These are phyloP conservation scores for Zaprionus kolodkinae DNA, from an alignment of 1,140 invertebrate species.

Conservation along the genomic window DNA sequence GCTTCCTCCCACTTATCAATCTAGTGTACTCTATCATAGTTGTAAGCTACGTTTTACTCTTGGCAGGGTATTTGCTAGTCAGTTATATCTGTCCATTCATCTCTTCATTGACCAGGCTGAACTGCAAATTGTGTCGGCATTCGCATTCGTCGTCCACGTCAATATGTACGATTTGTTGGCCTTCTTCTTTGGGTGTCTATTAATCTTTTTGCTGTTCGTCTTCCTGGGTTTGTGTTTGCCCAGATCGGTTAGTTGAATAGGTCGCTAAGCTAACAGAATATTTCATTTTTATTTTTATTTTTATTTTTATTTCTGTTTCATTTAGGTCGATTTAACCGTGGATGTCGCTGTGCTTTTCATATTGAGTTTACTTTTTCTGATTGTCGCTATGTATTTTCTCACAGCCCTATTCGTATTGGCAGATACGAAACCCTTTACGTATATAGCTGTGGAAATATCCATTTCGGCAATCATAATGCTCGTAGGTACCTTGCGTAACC, in stretches of 20 bases:
- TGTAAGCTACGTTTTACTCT: not conserved
- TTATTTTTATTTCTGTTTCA: not conserved
- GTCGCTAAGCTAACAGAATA: no score
- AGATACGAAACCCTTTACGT: not conserved
- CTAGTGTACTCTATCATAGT: not conserved
- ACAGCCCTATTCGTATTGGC: constrained; percentile 6
- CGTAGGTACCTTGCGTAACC: constrained; percentile 23
- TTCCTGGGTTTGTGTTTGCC: constrained; percentile 39
- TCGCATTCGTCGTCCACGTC: constrained; percentile 4
- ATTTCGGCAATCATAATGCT: constrained; percentile 42
- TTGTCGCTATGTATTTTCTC: constrained; percentile 44
- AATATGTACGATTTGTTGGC: constrained; percentile 31
- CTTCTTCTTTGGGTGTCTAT: constrained; percentile 16
- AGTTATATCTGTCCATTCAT: not conserved
- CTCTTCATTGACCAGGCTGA: constrained; percentile 41
- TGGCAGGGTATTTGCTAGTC: not conserved
- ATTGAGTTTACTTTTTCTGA: constrained; percentile 52
- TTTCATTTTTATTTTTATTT: no score
- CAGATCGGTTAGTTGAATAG: constrained; percentile 10
- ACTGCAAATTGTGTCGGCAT: constrained; percentile 48
- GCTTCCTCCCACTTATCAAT: not conserved
- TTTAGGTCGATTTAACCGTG: constrained; percentile 61
- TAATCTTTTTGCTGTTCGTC: constrained; percentile 20
- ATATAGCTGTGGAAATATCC: constrained; percentile 7
- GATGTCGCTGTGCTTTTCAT: constrained; percentile 68